Evolutionary conservation across 2,888 invertebrate genomes (phyloP), one percentile per base, ranked within the genome.

Genomic region (Agrotis exclamationis): DNA sequence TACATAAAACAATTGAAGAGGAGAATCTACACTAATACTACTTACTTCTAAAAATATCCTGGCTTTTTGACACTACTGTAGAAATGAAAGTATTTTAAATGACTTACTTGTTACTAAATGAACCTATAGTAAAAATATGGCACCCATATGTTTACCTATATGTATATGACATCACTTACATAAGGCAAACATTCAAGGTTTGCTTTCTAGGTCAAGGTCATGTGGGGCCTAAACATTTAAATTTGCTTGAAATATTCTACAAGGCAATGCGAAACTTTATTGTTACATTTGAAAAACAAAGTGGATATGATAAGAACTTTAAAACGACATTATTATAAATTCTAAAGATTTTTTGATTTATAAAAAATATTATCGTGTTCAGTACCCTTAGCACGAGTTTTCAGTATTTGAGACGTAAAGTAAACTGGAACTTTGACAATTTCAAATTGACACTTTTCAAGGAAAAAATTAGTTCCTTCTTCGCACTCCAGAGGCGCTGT

Each of bases 201-300:
- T 80, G 56, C 22, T 89, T 92, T 89, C 76, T 91, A 88, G 93
- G 93, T 93, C 93, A 92, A 93, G 93, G 93, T 93, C 93, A 93
- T 80, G 76, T 63, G 51, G 45, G 45, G 62, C 45, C 28, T 54
- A 77, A 79, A 82, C 62, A 63, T 72, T 63, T 68, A 64, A 67
- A 76, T 63, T 56, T 13, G 6, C 20, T 53, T 47, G 0, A 51
- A 50, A 50, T 22, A 63, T 16, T 16, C n/a, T 18, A 53, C 13
- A 63, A 54, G 24, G 20, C n/a, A 54, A 44, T 48, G 28, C 24
- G 39, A 28, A n/a, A 50, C 22, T 24, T 53, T 47, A 28, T n/a
- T 20, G 13, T 22, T 33, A 56, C 33, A 33, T 33, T n/a, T 33
- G 5, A 33, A 33, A 33, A 33, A 33, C 7, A 33, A 4, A 33